Percentiles rank a stretch among this genome's conserved stretches.
Conservation (phyloP, 2,888 invertebrate species). For the Chrysodeixis includens region DNA sequence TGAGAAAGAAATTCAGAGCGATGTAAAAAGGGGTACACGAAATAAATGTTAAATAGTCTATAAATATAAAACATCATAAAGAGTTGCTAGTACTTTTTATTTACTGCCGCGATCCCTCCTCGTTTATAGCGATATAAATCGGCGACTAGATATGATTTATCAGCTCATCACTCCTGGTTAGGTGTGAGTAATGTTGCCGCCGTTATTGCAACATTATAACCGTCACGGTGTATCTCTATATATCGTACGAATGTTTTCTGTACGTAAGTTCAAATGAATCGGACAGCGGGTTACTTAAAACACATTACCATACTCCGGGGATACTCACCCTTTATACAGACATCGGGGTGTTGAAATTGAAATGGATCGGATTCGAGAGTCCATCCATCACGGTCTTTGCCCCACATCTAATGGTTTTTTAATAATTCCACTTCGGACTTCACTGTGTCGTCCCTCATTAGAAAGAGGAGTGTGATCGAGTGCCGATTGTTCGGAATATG, state of each 20-base stretch:
- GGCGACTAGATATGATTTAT: conserved; percentile 87
- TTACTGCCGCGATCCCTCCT: conserved; percentile 80
- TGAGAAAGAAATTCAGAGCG: neutral
- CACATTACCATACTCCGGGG: conserved; percentile 79
- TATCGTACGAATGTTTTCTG: conserved; percentile 24
- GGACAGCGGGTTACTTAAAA: conserved; percentile 71
- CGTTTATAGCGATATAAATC: conserved; percentile 87
- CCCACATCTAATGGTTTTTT: conserved; percentile 87
- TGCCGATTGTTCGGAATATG: conserved; percentile 81
- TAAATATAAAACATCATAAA: conserved; percentile 74
- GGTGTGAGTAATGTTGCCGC: conserved; percentile 79
- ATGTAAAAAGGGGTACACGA: conserved; percentile 23
- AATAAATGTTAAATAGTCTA: conserved; percentile 54
- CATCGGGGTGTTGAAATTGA: conserved; percentile 81
- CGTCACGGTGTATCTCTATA: conserved; percentile 66
- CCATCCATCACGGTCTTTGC: conserved; percentile 85
- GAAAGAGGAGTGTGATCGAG: conserved; percentile 78
- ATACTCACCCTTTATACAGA: conserved; percentile 82
- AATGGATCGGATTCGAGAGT: conserved; percentile 87
- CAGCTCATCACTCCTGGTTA: conserved; percentile 87
- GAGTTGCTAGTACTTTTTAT: conserved; percentile 79
- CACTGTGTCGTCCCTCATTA: conserved; percentile 75
- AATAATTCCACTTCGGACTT: conserved; percentile 83
- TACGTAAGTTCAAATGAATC: conserved; percentile 57
- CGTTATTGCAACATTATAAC: conserved; percentile 81